A percentile compares a stretch with the other conserved stretches of the same genome.
These are phyloP conservation scores for Chaenogobius annularis DNA, from an alignment of 2,113 vertebrate species.

Conservation along the genomic window DNA sequence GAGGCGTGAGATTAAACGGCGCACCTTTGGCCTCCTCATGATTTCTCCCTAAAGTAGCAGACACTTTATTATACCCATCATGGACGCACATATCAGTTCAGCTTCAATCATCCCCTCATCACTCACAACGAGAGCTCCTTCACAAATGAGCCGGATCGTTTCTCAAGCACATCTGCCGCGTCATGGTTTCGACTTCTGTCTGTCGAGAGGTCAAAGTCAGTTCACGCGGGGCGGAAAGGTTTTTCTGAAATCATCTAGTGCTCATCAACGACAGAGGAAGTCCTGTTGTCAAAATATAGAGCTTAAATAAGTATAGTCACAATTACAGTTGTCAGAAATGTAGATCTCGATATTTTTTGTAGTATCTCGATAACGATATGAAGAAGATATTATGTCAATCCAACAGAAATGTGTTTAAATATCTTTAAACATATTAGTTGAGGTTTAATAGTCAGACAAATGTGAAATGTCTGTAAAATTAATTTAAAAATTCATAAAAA, in stretches of 20 bases:
- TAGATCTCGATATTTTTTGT: too few relatives aligned
- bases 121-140: slow-evolving; percentile 25
- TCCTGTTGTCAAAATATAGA: not conserved
- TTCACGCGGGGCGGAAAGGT: slow-evolving; percentile 27
- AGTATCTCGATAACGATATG: too few relatives aligned
- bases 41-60: not conserved
- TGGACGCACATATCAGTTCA: slow-evolving; percentile 6
- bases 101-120: slow-evolving; percentile 21
- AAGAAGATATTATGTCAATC: too few relatives aligned
- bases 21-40: not conserved
- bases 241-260: slow-evolving; percentile 23
- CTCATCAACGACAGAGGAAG: slow-evolving; percentile 16
- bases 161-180: slow-evolving; percentile 20
- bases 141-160: slow-evolving; percentile 8
- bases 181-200: slow-evolving; percentile 35
- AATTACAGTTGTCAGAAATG: not conserved
- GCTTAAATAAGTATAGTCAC: not conserved
- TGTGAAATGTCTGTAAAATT: too few relatives aligned
- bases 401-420: too few relatives aligned
- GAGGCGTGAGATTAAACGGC: slow-evolving; percentile 17
- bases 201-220: slow-evolving; percentile 23
- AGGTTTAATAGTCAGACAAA: too few relatives aligned
- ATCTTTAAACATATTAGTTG: too few relatives aligned
- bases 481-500: too few relatives aligned
- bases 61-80: not conserved